A percentile compares a stretch with the other conserved stretches of the same genome.
Conservation (phyloP, 2,888 invertebrate genomes). For the Crepidodera aurea region DNA sequence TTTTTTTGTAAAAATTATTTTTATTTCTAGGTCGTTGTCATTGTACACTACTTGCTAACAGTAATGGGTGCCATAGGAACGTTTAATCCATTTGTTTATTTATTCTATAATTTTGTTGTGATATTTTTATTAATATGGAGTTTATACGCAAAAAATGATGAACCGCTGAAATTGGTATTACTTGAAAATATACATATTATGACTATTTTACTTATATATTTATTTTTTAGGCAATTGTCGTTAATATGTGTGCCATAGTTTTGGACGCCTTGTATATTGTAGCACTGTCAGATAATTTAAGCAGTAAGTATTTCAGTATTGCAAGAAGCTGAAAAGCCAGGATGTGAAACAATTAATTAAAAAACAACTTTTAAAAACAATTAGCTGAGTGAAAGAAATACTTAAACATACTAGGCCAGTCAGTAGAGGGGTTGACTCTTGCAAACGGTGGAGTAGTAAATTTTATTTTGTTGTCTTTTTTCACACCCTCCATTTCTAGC, state of each 20-base stretch:
- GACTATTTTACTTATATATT: conserved; percentile 19
- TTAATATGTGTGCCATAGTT: conserved; percentile 54
- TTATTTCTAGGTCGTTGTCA: conserved; percentile 52
- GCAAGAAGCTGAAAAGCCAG: too few species aligned
- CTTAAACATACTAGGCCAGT: too few species aligned
- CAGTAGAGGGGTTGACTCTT: too few species aligned
- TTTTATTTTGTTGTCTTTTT: too few species aligned
- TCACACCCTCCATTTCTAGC: too few species aligned
- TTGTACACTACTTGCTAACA: conserved; percentile 52
- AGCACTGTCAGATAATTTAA: conserved; percentile 15
- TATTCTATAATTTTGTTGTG: conserved; percentile 63
- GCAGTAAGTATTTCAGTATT: conserved; percentile 19
- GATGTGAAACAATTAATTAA: too few species aligned
- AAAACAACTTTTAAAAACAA: too few species aligned
- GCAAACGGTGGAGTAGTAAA: too few species aligned
- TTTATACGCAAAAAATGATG: conserved; percentile 60
- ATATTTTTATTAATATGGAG: conserved; percentile 62
- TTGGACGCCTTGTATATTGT: conserved; percentile 53
- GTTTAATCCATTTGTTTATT: conserved; percentile 58
- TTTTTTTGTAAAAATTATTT: too few species aligned
- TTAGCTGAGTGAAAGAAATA: too few species aligned
- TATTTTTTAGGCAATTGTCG: conserved; percentile 55
- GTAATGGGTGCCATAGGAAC: conserved; percentile 57
- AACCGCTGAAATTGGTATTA: conserved; percentile 61
- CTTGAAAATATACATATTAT: neutral